Evolutionary conservation across 2,888 invertebrate species (phyloP).

Genomic region (Drosophila sordidula): DNA sequence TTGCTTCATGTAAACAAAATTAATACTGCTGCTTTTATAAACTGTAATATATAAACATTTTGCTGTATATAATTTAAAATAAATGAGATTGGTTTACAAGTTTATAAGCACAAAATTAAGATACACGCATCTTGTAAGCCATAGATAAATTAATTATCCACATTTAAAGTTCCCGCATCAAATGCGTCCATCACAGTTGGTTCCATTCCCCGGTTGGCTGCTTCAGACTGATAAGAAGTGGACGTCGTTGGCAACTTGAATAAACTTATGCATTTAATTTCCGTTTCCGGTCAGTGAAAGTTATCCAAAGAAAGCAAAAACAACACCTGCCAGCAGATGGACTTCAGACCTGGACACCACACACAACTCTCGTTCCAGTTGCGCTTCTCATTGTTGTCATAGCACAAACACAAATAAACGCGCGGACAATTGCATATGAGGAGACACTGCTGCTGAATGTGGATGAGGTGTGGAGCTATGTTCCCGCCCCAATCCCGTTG

Average conservation of each 20-base stretch:
- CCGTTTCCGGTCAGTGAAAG: constrained; percentile 81
- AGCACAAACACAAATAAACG: constrained; percentile 75
- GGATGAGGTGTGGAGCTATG: constrained; percentile 17
- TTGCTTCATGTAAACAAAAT: no score
- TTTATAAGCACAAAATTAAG: no score
- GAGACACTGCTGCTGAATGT: constrained; percentile 21
- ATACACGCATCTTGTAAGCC: neutral
- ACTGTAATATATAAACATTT: no score
- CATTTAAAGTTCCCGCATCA: neutral
- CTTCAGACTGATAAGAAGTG: constrained; percentile 57
- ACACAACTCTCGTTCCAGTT: constrained; percentile 38
- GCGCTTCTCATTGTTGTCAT: constrained; percentile 51
- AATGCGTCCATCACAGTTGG: constrained; percentile 10
- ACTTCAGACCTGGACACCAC: constrained; percentile 18
- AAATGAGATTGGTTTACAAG: neutral
- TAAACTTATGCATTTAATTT: constrained; percentile 80
- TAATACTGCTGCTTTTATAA: no score
- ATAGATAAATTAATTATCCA: neutral
- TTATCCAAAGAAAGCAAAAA: constrained; percentile 63
- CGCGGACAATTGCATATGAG: constrained; percentile 54
- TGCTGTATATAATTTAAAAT: no score
- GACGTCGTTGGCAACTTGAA: constrained; percentile 39
- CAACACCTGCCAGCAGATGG: constrained; percentile 57
- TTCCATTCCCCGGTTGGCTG: constrained; percentile 3
- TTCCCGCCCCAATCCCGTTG: constrained; percentile 26